Evolutionary conservation across 2,113 vertebrate species (phyloP), one percentile per base, ranked within the genome.

Genomic region (Perca flavescens): DNA sequence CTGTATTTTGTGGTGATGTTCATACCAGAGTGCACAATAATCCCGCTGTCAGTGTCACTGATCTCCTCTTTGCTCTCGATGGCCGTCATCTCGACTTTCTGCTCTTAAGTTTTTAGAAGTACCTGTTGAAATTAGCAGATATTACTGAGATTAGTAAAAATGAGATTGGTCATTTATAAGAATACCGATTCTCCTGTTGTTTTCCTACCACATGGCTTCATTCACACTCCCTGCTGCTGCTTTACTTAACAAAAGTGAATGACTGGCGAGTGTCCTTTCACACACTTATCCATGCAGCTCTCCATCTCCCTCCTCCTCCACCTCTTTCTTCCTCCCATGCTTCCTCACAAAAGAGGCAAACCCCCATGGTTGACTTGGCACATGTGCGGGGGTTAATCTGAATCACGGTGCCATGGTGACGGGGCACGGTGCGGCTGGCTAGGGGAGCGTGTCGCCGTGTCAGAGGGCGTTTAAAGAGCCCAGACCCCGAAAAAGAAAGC

Each of bases 1-100:
- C 4, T 63, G 36, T 46, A 19, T 46, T 69, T 56, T 60, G 64
- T 2, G 6, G 3, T 1, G 28, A 36, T 36, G 7, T 75, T 80
- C 95, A 95, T 94, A 97, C 97, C 96, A 66, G 96, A 97, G 88
- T 97, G 96, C 69, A 97, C 77, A 71, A 97, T 97, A 85, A 97
- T 96, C 79, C 97, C 97, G 1, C 97, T 97, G 93, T 97, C 97
- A 0, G 95, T 95, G 92, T 97, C 96, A 60, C 97, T 97, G 93
- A 95, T 95, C 88, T 97, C 97, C 86, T 97, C 97, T 93, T 97
- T 97, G 73, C 89, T 95, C 85, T 96, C 96, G 85, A 96, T 95
- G 87, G 90, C 69, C 0, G 90, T 93, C 87, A 93, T 92, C 81
- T 71, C 81, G 57, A 74, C 70, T 79, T 1, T 79, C 16, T 76